phyloP scores from a whole-genome alignment of 2,113 vertebrate species.

The Etheostoma spectabile region DNA sequence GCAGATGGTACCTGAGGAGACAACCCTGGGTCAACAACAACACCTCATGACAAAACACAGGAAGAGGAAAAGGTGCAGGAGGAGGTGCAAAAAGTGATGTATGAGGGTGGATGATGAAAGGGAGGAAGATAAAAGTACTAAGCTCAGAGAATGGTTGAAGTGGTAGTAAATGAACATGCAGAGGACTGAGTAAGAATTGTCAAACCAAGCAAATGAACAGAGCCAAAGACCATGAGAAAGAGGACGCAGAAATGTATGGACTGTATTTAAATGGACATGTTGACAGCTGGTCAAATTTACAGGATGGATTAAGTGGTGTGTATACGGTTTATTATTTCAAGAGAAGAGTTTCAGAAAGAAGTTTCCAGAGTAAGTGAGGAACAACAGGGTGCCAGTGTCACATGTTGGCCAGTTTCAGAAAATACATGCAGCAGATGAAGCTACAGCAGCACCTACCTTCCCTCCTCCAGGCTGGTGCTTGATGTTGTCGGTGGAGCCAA shows the following conservation, averaged over 20 bases:
- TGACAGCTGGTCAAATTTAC: not conserved
- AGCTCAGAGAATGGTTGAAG: not conserved
- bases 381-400: not conserved
- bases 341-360: not conserved
- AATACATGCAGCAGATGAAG: not conserved
- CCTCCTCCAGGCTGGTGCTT: slow-evolving; percentile 95
- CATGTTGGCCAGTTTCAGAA: not conserved
- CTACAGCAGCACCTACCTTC: slow-evolving; percentile 84
- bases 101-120: not conserved
- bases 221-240: not conserved
- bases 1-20: slow-evolving; percentile 80
- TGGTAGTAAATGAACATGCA: not conserved
- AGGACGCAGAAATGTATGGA: too few relatives aligned
- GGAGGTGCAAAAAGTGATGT: too few relatives aligned
- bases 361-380: not conserved
- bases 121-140: not conserved
- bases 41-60: slow-evolving; percentile 8
- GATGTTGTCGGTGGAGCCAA: slow-evolving; percentile 94
- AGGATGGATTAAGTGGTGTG: not conserved
- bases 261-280: not conserved
- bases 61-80: not conserved
- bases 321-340: not conserved
- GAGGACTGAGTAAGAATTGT: not conserved
- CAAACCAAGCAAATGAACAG: not conserved
- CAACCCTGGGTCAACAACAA: slow-evolving; percentile 62